Base-by-base conservation (phyloP, 2,113 vertebrate genomes). In the Phyllostomus discolor region DNA sequence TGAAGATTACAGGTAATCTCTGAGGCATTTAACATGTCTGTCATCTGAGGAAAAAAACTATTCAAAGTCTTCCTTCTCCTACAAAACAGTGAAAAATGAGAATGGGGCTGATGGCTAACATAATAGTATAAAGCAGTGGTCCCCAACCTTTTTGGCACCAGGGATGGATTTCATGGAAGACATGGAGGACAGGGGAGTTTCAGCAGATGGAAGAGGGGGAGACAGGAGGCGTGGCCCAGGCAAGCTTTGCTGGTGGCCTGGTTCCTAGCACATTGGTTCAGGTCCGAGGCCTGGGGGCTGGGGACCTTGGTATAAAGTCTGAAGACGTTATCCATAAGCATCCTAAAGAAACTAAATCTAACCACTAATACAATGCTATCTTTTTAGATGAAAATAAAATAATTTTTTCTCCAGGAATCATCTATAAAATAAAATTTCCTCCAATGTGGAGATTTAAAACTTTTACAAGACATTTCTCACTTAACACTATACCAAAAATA, bases 361-460 rank as follows among this genome's bases (percentile, higher is more conserved):
- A 46, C 38, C 46, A 84, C 50, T 10, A 59, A 66, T 38, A 57
- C 38, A 43, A 72, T 81, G n/a, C 46, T 15, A 38, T 59, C 33
- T 59, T 94, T 95, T 78, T 88, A 79, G 54, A 91, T 24, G 48
- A 19, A 90, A 76, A 17, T 92, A 95, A 89, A 95, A 81, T 5
- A 67, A 67, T 59, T 88, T 86, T 94, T 88, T 59, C 24, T 67
- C 31, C 12, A 64, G 35, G 26, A 72, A 90, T 48, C 35, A 82
- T 52, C 76, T 91, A 72, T 70, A n/a, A 92, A 92, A 84, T 72
- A 11, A 48, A 92, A 94, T 84, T 95, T 73, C 35, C 16, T 57
- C 79, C 22, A 50, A 75, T 86, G 75, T 57, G 1, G 59, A 85
- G 50, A 88, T 79, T 50, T 91, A 88, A 67, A 93, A 95, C 10